phyloP scores from a whole-genome alignment of 2,888 invertebrate genomes.

The Oegoconia quadripuncta region DNA sequence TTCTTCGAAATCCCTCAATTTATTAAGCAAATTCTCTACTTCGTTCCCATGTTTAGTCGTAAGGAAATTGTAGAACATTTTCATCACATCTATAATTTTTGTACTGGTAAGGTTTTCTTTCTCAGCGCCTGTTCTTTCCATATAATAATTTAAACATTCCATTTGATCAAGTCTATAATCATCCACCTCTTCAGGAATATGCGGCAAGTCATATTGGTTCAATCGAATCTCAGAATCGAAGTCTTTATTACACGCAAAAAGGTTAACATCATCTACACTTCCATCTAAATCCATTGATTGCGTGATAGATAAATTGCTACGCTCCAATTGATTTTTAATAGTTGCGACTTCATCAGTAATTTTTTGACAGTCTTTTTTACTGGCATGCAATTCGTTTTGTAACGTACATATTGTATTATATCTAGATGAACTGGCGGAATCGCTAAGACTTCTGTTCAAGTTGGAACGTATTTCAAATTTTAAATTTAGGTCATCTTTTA shows the following conservation, averaged over 20 bases:
- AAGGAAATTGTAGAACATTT: conserved; percentile 50
- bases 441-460: conserved; percentile 57
- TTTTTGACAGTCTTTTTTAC: conserved; percentile 62
- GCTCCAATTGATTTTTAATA: conserved; percentile 64
- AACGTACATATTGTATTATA: conserved; percentile 62
- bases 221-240: conserved; percentile 27
- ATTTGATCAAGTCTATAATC: conserved; percentile 49
- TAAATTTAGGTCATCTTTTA: conserved; percentile 36
- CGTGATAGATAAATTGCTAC: conserved; percentile 46
- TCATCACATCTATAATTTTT: conserved; percentile 61
- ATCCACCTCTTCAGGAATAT: conserved; percentile 47
- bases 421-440: conserved; percentile 56
- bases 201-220: conserved; percentile 34
- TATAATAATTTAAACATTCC: conserved; percentile 54
- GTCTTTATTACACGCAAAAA: conserved; percentile 35
- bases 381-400: conserved; percentile 61
- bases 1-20: conserved; percentile 52
- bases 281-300: conserved; percentile 57
- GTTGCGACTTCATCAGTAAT: conserved; percentile 63
- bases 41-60: conserved; percentile 51
- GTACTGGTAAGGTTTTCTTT: conserved; percentile 33
- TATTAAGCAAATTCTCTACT: conserved; percentile 58
- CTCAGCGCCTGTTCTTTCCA: conserved; percentile 45
- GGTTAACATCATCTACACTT: conserved; percentile 44
- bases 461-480: conserved; percentile 32